These are phyloP conservation scores for Furcifer pardalis DNA, from an alignment of 2,797 vertebrate genomes.

Conservation along the genomic window DNA sequence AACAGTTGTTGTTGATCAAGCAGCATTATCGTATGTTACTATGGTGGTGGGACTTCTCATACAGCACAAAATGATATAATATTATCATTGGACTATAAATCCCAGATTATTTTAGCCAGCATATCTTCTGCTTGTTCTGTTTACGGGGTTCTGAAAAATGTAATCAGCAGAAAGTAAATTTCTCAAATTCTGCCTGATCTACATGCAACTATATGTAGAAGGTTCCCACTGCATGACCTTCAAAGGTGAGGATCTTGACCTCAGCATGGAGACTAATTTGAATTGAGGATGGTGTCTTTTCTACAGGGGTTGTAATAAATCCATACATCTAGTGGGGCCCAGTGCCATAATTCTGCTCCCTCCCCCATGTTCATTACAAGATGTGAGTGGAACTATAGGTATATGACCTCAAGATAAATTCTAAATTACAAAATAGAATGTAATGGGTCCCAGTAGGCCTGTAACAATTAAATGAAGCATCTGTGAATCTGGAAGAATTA, in stretches of 20 bases:
- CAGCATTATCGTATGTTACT: too few relatives aligned
- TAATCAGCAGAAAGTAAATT: too few relatives aligned
- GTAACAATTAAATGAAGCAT: slow-evolving; percentile 18
- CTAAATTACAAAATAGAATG: slow-evolving; percentile 1
- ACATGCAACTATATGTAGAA: not conserved
- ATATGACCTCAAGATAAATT: not conserved
- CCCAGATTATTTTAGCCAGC: too few relatives aligned
- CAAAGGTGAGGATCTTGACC: not conserved
- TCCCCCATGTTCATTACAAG: not conserved
- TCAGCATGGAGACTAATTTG: not conserved
- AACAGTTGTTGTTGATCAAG: too few relatives aligned
- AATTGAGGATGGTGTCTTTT: not conserved
- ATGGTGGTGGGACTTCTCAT: too few relatives aligned
- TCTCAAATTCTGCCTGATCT: not conserved
- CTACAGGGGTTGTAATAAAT: not conserved
- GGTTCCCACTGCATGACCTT: not conserved
- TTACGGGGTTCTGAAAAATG: too few relatives aligned
- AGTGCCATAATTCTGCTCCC: not conserved
- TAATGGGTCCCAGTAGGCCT: not conserved
- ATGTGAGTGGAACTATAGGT: not conserved
- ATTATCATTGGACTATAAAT: too few relatives aligned
- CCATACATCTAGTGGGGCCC: not conserved
- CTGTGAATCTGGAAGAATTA: slow-evolving; percentile 11
- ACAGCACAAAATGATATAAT: too few relatives aligned
- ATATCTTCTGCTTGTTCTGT: too few relatives aligned